Conservation (phyloP, 92 coral and sea anemone species). For the Umimayanthus chanpuru region DNA sequence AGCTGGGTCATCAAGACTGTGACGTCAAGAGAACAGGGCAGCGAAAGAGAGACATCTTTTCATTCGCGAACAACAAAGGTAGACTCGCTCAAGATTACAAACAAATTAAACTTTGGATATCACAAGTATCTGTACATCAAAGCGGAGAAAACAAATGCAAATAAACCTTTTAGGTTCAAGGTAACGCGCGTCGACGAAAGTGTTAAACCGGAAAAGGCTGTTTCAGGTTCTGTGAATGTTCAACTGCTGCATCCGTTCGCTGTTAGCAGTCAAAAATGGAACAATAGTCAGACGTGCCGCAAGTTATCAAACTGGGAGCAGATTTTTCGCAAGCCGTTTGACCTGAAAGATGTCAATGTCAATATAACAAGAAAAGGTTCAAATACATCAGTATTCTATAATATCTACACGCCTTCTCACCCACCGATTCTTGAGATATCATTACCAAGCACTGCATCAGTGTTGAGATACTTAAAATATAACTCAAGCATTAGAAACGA, state of each 20-base stretch:
- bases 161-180: conserved; percentile 49
- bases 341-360: conserved; percentile 46
- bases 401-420: conserved; percentile 37
- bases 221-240: conserved; percentile 22
- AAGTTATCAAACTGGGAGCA: conserved; percentile 58
- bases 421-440: conserved; percentile 54
- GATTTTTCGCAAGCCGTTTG: conserved; percentile 53
- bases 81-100: conserved; percentile 64
- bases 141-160: conserved; percentile 49
- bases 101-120: conserved; percentile 44
- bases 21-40: not conserved
- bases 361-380: conserved; percentile 36
- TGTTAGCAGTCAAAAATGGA: conserved; percentile 63
- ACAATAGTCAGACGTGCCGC: conserved; percentile 54
- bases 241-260: conserved; percentile 67
- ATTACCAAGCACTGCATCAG: conserved; percentile 56
- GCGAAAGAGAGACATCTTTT: conserved; percentile 2
- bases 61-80: conserved; percentile 44
- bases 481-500: conserved; percentile 64
- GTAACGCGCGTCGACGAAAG: conserved; percentile 45
- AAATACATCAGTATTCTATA: conserved; percentile 51
- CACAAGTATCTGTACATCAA: conserved; percentile 39
- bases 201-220: conserved; percentile 28
- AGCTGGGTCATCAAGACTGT: conserved; percentile 58
- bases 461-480: conserved; percentile 50